Evolutionary conservation across 2,888 invertebrate genomes (phyloP), one percentile per base, ranked within the genome.

Genomic region (Abrostola tripartita): DNA sequence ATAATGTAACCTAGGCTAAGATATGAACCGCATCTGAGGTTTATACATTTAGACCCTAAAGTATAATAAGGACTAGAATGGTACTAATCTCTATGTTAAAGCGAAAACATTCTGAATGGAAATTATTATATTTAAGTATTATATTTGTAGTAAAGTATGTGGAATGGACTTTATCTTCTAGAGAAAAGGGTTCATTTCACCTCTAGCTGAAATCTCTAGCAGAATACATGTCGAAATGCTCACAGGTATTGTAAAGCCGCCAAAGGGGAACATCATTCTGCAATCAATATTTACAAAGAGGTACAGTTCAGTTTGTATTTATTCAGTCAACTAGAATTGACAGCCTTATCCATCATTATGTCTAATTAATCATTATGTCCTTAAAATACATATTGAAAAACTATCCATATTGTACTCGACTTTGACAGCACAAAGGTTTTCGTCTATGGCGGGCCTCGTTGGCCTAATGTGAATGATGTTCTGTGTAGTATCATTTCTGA

Each of bases 401-500:
- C 24, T 36, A 14, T 51, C 41, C 41, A 54, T 24, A 38, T 59
- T 12, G 36, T 52, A 36, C 37, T 10, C 14, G 38, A 53, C 14
- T 58, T 65, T 37, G 52, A 58, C n/a, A 9, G 41, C 10, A 11
- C 41, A 57, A 35, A 55, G 52, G 58, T 67, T 57, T 67, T 68
- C 47, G 57, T 65, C 65, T 37, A 35, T 66, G 65, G 62, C 40
- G 42, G 63, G 12, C 42, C 49, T 65, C 47, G 73, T 69, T 69
- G 84, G 85, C 85, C 85, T 87, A 88, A 81, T 24, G 44, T 24
- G 59, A 54, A 59, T 52, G 40, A 65, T 75, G 69, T 80, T 79
- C 78, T 71, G 66, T 70, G 78, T 85, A 88, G 73, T 81, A 80
- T 79, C 78, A 84, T 81, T 79, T 81, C 72, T 60, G 52, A 68